Percentiles rank a stretch among this genome's conserved stretches.
Conservation (phyloP, 2,888 invertebrate genomes). For the Chrysodeixis includens region DNA sequence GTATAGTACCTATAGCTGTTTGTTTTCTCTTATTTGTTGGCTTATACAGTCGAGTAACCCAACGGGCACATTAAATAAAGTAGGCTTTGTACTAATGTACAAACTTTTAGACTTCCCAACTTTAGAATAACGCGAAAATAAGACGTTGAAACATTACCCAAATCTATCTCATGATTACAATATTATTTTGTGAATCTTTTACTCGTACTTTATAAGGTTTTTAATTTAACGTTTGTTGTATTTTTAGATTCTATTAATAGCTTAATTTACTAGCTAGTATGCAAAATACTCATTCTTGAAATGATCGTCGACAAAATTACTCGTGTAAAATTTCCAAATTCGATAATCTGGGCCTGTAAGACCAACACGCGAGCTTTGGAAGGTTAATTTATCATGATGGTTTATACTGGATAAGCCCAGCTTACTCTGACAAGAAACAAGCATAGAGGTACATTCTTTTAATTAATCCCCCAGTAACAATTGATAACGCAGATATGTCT, state of each 20-base stretch:
- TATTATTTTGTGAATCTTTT: no score
- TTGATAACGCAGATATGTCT: slow-evolving; percentile 42
- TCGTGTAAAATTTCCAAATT: slow-evolving; percentile 4
- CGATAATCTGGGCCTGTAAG: neutral
- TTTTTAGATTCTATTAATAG: no score
- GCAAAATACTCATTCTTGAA: neutral
- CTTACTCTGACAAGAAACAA: neutral
- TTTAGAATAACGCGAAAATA: neutral
- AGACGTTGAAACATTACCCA: neutral
- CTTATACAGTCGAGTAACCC: slow-evolving; percentile 6
- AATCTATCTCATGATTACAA: no score
- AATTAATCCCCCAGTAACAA: slow-evolving; percentile 41
- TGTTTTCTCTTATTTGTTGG: slow-evolving; percentile 21
- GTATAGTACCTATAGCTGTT: slow-evolving; percentile 27
- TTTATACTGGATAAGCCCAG: neutral
- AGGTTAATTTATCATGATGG: slow-evolving; percentile 3
- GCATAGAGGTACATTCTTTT: slow-evolving; percentile 12
- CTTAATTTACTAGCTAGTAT: neutral
- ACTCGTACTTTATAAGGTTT: neutral
- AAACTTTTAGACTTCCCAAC: slow-evolving; percentile 9
- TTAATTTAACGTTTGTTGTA: neutral
- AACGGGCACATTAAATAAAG: slow-evolving; percentile 13
- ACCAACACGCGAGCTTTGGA: slow-evolving; percentile 1
- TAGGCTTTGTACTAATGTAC: neutral
- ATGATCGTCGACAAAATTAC: neutral